Evolutionary conservation across 2,888 invertebrate species (phyloP), one percentile per base, ranked within the genome.

Genomic region (Phoronis australis): DNA sequence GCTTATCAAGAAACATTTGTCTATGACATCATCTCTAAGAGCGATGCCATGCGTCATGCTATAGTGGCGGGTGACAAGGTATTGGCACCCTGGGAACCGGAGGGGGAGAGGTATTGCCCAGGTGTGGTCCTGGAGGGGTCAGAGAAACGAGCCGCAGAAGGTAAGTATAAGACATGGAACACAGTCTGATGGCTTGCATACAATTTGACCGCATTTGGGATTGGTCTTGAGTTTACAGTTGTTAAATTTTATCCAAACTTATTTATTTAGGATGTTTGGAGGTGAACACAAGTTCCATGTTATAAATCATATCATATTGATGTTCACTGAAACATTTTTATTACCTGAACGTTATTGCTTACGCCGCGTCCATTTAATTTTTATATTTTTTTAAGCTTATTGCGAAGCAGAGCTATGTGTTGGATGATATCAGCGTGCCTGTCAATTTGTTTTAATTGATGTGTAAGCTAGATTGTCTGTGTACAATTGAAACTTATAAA

Each of bases 1-100:
- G 57, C 58, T 0, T 75, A 75, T 53, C 74, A 76, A 56, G 73
- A 75, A 54, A 76, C 75, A 0, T 64, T 59, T 48, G 64, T 76
- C 3, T 65, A 63, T 58, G 75, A 76, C 59, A 72, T 76, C 45
- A 65, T 76, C 6, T 69, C 70, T 42, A 62, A 63, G 42, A 59
- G 56, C 4, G 76, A 76, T 59, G 73, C 75, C 5, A 57, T 63
- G 43, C 59, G 71, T 12, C 75, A 74, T 48, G 60, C 73, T 3
- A 65, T 76, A 18, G 52, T 68, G 25, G 61, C 65, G 4, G 71
- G 68, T 2, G 75, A 76, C 54, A 64, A 62, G 48, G 72, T 75
- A 3, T 51, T 75, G 40, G 72, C 73, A 4, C 71, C 73, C 1
- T 69, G 66, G 65, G 67, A 72, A 48, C 68, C 66, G 24, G 69